phyloP scores from a whole-genome alignment of 2,113 vertebrate species.

The Sisor rabdophorus region DNA sequence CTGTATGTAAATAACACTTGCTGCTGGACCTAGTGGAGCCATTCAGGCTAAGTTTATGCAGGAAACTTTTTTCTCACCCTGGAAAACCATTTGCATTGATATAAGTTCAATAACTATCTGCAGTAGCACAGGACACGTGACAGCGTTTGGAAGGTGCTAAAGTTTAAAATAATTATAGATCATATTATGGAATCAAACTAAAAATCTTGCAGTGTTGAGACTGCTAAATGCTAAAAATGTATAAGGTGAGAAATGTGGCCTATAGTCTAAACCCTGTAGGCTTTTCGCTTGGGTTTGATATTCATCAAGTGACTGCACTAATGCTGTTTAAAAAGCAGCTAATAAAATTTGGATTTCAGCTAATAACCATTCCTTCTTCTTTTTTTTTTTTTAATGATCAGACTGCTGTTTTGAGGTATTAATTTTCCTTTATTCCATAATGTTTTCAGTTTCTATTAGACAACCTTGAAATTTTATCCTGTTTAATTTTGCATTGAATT shows the following conservation, averaged over 20 bases:
- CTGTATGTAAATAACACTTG: conserved; percentile 43
- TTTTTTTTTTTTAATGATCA: not conserved
- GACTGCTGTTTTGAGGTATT: not conserved
- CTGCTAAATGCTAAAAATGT: not conserved
- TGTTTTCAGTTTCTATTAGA: not conserved
- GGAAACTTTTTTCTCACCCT: not conserved
- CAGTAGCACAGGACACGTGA: not conserved
- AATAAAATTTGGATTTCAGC: not conserved
- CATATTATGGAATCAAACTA: not conserved
- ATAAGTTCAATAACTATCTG: not conserved
- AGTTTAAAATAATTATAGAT: not conserved
- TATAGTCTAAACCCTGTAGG: not conserved
- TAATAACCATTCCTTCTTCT: not conserved
- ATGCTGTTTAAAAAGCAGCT: not conserved
- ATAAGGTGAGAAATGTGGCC: not conserved
- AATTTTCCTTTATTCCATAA: not conserved
- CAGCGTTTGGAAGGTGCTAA: not conserved
- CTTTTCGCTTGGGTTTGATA: not conserved
- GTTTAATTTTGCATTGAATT: conserved; percentile 1
- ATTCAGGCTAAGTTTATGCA: conserved; percentile 12
- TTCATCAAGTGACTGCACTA: not conserved
- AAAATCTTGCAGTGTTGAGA: not conserved
- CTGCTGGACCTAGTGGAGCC: conserved; percentile 27
- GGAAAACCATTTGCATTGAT: conserved; percentile 6
- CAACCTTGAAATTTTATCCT: not conserved